phyloP scores from a whole-genome alignment of 2,888 invertebrate genomes.

The Calliopum simillimum region DNA sequence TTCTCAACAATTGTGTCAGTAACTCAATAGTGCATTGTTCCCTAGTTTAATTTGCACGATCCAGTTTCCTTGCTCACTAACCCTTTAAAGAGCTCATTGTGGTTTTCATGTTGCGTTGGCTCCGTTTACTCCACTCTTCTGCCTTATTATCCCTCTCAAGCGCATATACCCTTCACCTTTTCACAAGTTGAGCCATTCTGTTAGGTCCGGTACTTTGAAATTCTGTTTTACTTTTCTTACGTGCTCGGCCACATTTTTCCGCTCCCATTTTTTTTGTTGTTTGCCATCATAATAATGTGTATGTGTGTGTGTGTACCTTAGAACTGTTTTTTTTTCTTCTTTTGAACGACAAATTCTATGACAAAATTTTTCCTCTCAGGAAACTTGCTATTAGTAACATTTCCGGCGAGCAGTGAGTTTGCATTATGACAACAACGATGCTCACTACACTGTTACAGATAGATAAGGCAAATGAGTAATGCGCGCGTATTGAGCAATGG shows the following conservation, averaged over 20 bases:
- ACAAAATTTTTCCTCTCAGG: slow-evolving; percentile 60
- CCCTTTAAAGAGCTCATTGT: too few relatives aligned
- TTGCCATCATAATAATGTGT: background rate
- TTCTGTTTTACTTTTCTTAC: background rate
- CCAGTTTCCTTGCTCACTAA: too few relatives aligned
- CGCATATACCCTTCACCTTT: too few relatives aligned
- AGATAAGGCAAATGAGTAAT: slow-evolving; percentile 34
- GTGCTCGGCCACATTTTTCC: background rate
- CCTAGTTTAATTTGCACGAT: too few relatives aligned
- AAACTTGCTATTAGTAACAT: slow-evolving; percentile 61
- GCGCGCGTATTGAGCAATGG: background rate
- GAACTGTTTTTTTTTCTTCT: slow-evolving; percentile 45
- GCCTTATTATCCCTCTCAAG: too few relatives aligned
- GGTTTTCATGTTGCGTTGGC: too few relatives aligned
- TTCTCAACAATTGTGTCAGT: too few relatives aligned
- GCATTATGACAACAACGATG: background rate
- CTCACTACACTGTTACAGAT: slow-evolving; percentile 21
- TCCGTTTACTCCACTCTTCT: too few relatives aligned
- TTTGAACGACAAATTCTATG: slow-evolving; percentile 58
- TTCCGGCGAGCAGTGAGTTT: slow-evolving; percentile 47
- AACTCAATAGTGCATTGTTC: too few relatives aligned
- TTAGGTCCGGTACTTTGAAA: too few relatives aligned
- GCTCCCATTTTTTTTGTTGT: slow-evolving; percentile 9
- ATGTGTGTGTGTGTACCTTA: slow-evolving; percentile 34
- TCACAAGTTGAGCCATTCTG: too few relatives aligned